Evolutionary conservation across 2,797 vertebrate genomes (phyloP).

Genomic region (Sarcophilus harrisii): DNA sequence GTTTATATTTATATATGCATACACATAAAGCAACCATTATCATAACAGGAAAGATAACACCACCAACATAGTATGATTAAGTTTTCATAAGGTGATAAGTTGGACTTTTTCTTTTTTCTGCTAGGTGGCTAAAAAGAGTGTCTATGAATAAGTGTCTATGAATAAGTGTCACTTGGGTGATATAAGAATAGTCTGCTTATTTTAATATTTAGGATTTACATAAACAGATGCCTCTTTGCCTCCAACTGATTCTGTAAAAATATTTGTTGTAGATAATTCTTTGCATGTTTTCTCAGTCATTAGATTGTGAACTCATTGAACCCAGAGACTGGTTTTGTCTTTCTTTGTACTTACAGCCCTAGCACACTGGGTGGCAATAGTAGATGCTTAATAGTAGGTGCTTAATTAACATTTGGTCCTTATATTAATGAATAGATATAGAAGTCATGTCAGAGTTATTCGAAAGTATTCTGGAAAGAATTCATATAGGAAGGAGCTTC

Average conservation of each 20-base stretch:
- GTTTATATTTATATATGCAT: background rate
- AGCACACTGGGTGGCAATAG: background rate
- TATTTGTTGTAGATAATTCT: background rate
- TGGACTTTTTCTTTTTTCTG: background rate
- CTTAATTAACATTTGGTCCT: background rate
- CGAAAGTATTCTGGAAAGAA: background rate
- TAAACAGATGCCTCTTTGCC: background rate
- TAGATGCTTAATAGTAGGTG: background rate
- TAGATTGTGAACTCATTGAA: background rate
- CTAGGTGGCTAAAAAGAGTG: background rate
- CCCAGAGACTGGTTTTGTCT: background rate
- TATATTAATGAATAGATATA: background rate
- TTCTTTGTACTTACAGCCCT: background rate
- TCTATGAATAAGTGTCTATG: background rate
- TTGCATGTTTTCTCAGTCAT: background rate
- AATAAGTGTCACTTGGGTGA: background rate
- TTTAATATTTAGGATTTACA: background rate
- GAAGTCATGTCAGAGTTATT: background rate
- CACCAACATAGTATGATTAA: background rate
- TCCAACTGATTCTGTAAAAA: background rate
- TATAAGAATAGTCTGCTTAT: background rate
- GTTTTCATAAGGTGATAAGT: background rate
- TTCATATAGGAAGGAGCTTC: background rate
- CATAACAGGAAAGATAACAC: background rate
- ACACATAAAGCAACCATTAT: background rate